A percentile compares a stretch with the other conserved stretches of the same genome.
These are phyloP conservation scores for Oryctes rhinoceros DNA, from an alignment of 1,140 invertebrate genomes.

Conservation along the genomic window DNA sequence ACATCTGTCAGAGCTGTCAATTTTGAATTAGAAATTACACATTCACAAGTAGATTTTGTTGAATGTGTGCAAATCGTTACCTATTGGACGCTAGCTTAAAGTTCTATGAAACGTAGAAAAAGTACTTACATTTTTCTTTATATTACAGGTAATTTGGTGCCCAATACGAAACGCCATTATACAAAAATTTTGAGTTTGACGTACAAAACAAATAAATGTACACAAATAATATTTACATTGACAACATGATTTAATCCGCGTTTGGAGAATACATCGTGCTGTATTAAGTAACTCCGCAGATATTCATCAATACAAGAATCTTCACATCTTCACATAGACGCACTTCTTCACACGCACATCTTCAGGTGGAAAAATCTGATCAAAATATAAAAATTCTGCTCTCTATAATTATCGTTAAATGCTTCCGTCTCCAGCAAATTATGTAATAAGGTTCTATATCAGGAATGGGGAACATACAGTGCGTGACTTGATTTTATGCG, in stretches of 20 bases:
- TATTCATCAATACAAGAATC: neutral
- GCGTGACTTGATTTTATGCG: too few species aligned
- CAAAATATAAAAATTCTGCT: too few species aligned
- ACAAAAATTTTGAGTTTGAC: conserved; percentile 39
- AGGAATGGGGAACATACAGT: too few species aligned
- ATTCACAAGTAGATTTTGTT: neutral
- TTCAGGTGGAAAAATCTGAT: too few species aligned
- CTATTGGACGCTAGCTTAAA: neutral
- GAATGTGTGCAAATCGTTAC: neutral
- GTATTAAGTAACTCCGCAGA: neutral
- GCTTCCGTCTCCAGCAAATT: too few species aligned
- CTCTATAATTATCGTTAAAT: too few species aligned
- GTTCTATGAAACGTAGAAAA: neutral
- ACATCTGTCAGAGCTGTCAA: neutral
- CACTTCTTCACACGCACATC: too few species aligned
- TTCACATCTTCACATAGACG: too few species aligned
- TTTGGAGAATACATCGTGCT: neutral
- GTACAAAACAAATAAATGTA: conserved; percentile 16
- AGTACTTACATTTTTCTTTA: conserved; percentile 39
- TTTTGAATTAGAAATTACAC: neutral
- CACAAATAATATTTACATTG: conserved; percentile 30
- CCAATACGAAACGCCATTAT: conserved; percentile 43
- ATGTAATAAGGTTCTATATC: too few species aligned
- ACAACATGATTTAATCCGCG: neutral
- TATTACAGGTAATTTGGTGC: conserved; percentile 41